Evolutionary conservation across 1,140 invertebrate species (phyloP).

Genomic region (Teleogryllus occipitalis): DNA sequence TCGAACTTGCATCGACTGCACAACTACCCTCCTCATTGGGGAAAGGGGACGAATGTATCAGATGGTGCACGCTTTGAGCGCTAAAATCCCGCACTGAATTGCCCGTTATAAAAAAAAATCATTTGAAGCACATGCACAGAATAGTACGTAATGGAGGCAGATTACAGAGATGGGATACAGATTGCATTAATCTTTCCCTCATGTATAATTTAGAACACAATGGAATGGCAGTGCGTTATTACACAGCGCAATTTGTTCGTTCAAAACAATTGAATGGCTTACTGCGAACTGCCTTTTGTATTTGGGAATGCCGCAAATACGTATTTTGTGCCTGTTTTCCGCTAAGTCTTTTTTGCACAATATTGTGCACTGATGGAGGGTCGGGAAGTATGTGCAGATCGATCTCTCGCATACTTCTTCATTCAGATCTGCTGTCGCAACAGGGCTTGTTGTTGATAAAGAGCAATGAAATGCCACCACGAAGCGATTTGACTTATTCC

Average conservation of each 20-base stretch:
- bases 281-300: neutral
- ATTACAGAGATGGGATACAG: neutral
- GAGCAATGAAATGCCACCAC: no score
- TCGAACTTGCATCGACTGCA: neutral
- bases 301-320: neutral
- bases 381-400: no score
- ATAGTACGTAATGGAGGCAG: neutral
- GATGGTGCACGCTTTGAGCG: neutral
- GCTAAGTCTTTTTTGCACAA: no score
- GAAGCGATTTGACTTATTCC: no score
- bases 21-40: neutral
- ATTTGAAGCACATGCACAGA: neutral
- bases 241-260: neutral
- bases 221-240: neutral
- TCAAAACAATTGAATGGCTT: slow-evolving; percentile 5
- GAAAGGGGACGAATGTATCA: neutral
- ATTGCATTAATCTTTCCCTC: slow-evolving; percentile 1
- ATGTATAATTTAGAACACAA: slow-evolving; percentile 6
- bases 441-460: no score
- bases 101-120: slow-evolving; percentile 1
- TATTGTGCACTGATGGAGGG: no score
- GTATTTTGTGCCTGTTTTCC: neutral
- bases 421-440: no score
- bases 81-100: neutral
- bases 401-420: no score